Evolutionary conservation across 2,888 invertebrate genomes (phyloP), one percentile per base, ranked within the genome.

Genomic region (Apamea sordens): DNA sequence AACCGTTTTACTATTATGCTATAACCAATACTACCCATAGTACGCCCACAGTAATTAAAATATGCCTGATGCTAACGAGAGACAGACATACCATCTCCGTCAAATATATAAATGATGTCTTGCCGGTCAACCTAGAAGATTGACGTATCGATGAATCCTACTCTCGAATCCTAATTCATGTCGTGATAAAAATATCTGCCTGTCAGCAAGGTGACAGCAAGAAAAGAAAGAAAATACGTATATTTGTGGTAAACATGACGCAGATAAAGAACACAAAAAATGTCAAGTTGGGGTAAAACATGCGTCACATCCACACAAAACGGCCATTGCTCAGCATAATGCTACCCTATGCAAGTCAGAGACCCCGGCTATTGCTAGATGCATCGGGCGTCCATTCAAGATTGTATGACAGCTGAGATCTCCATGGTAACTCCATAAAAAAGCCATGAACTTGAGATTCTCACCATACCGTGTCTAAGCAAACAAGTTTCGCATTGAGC

Each of bases 401-500:
- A 47, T 50, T 11, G 41, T 41, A 76, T n/a, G 10, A 4, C 53
- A 15, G 50, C 21, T 15, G 2, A 61, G 2, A 44, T 77, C 2
- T 53, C 32, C 59, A 53, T 36, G 32, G 32, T n/a, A 13, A 76
- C 21, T 24, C n/a, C 67, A 68, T 77, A 63, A 83, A 83, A 77
- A 28, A 78, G 5, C 61, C 68, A 69, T 80, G 79, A 84, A 84
- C 84, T 80, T 80, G 63, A 79, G 28, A 56, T 69, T 79, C 79
- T 21, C 36, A 53, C 15, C 15, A 63, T 47, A 79, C 68, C 63
- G 53, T 69, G 21, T 56, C 79, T 36, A 63, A 83, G 63, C 36
- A 67, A 69, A 63, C 79, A 32, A 41, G 80, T 64, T 84, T 63
- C 53, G 53, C 61, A 80, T 79, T 84, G 36, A 79, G 63, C 63